phyloP scores from a whole-genome alignment of 2,888 invertebrate genomes.

The Diploptera punctata region DNA sequence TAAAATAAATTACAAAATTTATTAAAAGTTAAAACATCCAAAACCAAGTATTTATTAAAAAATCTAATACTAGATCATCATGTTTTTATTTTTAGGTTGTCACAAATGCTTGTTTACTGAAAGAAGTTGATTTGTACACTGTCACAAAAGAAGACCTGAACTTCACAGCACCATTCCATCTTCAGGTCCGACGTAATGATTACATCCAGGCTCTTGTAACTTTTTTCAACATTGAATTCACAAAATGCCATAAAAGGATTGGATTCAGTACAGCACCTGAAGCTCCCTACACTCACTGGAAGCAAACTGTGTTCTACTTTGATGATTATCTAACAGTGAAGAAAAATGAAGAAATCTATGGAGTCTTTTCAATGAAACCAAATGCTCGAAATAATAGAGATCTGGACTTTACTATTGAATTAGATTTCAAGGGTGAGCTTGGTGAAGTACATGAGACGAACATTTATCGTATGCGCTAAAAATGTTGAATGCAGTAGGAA shows the following conservation, averaged over 20 bases:
- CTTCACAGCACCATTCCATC: slow-evolving; percentile 86
- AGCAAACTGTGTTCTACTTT: slow-evolving; percentile 98
- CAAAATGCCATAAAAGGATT: slow-evolving; percentile 97
- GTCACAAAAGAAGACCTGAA: slow-evolving; percentile 95
- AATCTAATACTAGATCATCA: too few species aligned
- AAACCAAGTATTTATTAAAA: too few species aligned
- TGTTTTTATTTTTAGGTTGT: slow-evolving; percentile 85
- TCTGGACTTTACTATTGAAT: slow-evolving; percentile 92
- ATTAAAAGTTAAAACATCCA: too few species aligned
- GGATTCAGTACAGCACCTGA: slow-evolving; percentile 99
- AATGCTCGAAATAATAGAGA: slow-evolving; percentile 97
- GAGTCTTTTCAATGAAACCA: slow-evolving; percentile 92
- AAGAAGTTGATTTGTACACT: slow-evolving; percentile 98
- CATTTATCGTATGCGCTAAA: slow-evolving; percentile 86
- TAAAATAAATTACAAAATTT: too few species aligned
- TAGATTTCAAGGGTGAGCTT: slow-evolving; percentile 91
- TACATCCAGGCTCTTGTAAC: slow-evolving; percentile 98
- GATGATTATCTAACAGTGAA: slow-evolving; percentile 97
- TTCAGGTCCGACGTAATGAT: slow-evolving; percentile 84
- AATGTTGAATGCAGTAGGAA: slow-evolving; percentile 18
- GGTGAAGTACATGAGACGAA: slow-evolving; percentile 86
- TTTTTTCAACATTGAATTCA: slow-evolving; percentile 99
- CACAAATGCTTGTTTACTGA: slow-evolving; percentile 91
- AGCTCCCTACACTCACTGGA: slow-evolving; percentile 99
- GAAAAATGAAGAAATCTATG: slow-evolving; percentile 91